phyloP scores from a whole-genome alignment of 2,888 invertebrate species.

The Sminthurides aquaticus region DNA sequence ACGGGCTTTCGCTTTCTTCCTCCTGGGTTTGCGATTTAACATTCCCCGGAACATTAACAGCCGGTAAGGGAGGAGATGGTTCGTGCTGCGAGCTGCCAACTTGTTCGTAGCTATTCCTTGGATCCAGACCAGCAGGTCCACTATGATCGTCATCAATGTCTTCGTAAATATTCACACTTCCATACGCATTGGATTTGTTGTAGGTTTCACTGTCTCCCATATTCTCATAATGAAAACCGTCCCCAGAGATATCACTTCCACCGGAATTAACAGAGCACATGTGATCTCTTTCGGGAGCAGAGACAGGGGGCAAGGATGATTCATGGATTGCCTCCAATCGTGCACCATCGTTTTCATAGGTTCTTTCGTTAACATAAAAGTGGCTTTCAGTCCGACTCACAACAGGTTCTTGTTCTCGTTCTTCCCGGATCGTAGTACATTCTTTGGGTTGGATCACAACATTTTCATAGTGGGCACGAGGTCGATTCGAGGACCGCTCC shows the following conservation, averaged over 20 bases:
- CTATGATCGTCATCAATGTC: slow-evolving; percentile 35
- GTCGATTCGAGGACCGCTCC: neutral
- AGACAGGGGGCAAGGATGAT: neutral
- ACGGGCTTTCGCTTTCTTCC: slow-evolving; percentile 16
- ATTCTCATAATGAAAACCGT: slow-evolving; percentile 34
- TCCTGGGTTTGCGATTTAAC: slow-evolving; percentile 7
- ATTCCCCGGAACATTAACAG: neutral
- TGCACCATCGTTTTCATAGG: slow-evolving; percentile 22
- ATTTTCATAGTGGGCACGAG: slow-evolving; percentile 3
- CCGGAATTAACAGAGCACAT: too few relatives aligned
- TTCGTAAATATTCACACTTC: slow-evolving; percentile 39
- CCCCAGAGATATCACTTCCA: neutral
- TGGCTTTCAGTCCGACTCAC: slow-evolving; percentile 15
- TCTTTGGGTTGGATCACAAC: neutral
- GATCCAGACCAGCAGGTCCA: slow-evolving; percentile 10
- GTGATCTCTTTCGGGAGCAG: slow-evolving; percentile 1
- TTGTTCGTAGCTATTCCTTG: slow-evolving; percentile 33
- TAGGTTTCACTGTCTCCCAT: slow-evolving; percentile 28
- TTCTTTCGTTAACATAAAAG: slow-evolving; percentile 36
- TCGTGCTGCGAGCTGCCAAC: slow-evolving; percentile 5
- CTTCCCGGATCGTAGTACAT: neutral
- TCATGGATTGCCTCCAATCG: neutral
- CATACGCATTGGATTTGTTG: slow-evolving; percentile 14
- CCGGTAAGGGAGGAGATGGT: neutral
- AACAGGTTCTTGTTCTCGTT: neutral